Evolutionary conservation across 2,797 vertebrate species (phyloP).

Genomic region (Fistularia tabacaria): DNA sequence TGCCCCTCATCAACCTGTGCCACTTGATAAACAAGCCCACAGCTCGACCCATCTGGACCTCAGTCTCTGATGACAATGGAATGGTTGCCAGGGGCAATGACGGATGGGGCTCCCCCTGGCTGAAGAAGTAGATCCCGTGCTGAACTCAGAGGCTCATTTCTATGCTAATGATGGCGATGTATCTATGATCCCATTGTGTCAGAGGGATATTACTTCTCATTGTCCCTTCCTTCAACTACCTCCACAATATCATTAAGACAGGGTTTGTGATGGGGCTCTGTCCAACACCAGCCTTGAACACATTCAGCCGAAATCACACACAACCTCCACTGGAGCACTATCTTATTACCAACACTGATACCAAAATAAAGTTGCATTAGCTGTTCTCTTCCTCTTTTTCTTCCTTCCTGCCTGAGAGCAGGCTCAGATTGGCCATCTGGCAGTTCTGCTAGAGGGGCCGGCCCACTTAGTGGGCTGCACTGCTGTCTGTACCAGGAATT

Average conservation of each 20-base stretch:
- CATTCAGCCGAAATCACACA: constrained; percentile 11
- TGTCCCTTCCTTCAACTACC: constrained; percentile 41
- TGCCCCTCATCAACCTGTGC: constrained; percentile 7
- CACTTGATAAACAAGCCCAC: neutral
- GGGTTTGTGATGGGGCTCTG: constrained; percentile 64
- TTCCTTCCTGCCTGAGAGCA: constrained; percentile 25
- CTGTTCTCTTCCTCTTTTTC: constrained; percentile 28
- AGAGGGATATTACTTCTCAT: constrained; percentile 59
- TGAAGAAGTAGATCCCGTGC: constrained; percentile 31
- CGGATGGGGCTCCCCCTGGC: constrained; percentile 42
- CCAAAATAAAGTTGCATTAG: constrained; percentile 1
- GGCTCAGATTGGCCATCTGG: no score
- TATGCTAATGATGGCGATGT: constrained; percentile 67
- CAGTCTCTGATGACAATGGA: constrained; percentile 16
- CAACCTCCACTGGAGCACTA: neutral
- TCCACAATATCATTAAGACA: constrained; percentile 63
- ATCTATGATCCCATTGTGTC: constrained; percentile 76
- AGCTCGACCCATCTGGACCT: constrained; percentile 13
- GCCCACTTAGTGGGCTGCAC: no score
- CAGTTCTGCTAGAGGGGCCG: no score
- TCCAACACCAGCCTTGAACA: constrained; percentile 33
- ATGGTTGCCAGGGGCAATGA: constrained; percentile 31
- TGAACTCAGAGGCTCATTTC: constrained; percentile 64
- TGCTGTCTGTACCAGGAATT: no score
- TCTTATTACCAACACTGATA: neutral